Evolutionary conservation across 2,113 vertebrate genomes (phyloP).

Genomic region (Strigops habroptila): DNA sequence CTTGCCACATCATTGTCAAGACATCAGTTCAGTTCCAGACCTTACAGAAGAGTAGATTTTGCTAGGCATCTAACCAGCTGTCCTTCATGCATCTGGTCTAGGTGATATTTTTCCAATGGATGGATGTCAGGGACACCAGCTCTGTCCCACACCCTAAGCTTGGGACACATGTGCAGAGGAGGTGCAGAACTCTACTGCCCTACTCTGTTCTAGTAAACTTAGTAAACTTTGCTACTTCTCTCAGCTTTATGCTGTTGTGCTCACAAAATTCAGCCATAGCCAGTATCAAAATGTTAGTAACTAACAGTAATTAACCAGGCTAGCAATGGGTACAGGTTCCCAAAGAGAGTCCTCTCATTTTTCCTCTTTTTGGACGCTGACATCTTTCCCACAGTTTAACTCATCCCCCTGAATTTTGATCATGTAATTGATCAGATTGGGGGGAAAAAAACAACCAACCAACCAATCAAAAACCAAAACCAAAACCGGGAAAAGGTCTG

Average conservation of each 20-base stretch:
- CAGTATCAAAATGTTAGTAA: not conserved
- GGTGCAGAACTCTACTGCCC: not conserved
- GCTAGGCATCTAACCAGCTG: not conserved
- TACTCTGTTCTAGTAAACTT: not conserved
- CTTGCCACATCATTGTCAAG: not conserved
- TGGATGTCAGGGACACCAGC: not conserved
- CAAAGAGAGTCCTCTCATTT: not conserved
- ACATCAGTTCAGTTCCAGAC: not conserved
- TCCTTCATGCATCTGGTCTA: not conserved
- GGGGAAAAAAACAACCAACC: not conserved
- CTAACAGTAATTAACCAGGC: not conserved
- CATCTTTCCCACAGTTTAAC: not conserved
- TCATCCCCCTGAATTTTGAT: not conserved
- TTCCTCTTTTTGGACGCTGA: not conserved
- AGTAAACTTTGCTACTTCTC: not conserved
- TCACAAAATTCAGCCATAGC: not conserved
- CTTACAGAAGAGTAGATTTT: not conserved
- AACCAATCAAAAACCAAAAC: not conserved
- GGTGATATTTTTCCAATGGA: not conserved
- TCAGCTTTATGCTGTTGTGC: not conserved
- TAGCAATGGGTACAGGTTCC: not conserved
- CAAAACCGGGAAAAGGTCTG: not conserved
- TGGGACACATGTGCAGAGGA: not conserved
- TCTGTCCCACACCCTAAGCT: not conserved
- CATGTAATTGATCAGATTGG: not conserved